A percentile compares a stretch with the other conserved stretches of the same genome.
These are phyloP conservation scores for Oophaga sylvatica DNA, from an alignment of 2,797 vertebrate species.

Conservation along the genomic window DNA sequence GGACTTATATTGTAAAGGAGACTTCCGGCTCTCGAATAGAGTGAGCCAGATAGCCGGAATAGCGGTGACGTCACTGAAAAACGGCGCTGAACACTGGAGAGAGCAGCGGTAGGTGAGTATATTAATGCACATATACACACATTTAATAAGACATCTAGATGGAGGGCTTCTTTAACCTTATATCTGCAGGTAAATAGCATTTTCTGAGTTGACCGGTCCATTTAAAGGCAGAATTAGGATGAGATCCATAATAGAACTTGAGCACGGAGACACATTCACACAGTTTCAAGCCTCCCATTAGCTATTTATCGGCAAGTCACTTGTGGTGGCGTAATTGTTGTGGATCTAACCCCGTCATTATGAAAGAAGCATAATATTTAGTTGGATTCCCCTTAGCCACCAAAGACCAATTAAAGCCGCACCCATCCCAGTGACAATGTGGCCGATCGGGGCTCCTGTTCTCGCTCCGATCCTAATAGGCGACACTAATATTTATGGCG, in stretches of 20 bases:
- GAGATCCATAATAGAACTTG: neutral
- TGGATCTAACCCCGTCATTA: neutral
- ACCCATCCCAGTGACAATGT: neutral
- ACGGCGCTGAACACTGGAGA: no score
- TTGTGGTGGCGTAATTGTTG: neutral
- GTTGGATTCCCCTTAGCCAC: neutral
- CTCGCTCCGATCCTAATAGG: neutral
- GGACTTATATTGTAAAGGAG: no score
- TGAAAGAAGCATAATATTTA: neutral
- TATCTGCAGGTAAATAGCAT: no score
- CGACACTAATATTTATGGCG: constrained; percentile 14
- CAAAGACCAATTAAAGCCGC: neutral
- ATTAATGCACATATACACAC: no score
- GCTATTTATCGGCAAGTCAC: neutral
- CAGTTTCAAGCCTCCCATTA: neutral
- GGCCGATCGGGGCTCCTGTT: neutral
- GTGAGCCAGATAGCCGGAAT: no score
- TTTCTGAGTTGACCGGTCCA: no score
- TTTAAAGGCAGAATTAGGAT: no score
- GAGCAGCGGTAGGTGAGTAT: no score
- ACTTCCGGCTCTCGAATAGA: no score
- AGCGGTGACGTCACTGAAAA: no score
- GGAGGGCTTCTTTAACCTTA: no score
- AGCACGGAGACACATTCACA: neutral
- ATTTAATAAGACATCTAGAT: no score